Evolutionary conservation across 30 jellyfish, hydroid and myxozoan species (phyloP).

Genomic region (Turritopsis rubra): DNA sequence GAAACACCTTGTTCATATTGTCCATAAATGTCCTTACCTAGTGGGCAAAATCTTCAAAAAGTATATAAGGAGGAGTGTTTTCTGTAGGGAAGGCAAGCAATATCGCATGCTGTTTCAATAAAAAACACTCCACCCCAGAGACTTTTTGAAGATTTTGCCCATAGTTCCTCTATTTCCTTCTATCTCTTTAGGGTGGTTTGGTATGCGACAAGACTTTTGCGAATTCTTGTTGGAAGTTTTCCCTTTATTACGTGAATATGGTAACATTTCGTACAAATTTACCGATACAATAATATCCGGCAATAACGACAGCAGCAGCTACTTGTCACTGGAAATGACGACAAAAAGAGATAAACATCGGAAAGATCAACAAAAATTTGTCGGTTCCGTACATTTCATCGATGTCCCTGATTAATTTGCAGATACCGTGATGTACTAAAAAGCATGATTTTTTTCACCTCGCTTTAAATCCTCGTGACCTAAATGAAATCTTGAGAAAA

Average conservation of each 20-base stretch:
- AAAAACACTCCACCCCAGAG: no score
- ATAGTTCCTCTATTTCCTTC: no score
- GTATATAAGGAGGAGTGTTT: no score
- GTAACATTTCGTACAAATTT: conserved; percentile 78
- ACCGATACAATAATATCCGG: conserved; percentile 48
- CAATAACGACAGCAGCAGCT: conserved; percentile 4
- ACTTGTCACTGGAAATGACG: conserved; percentile 19
- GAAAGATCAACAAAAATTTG: conserved; percentile 16
- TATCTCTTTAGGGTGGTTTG: conserved; percentile 89
- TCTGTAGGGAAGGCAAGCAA: no score
- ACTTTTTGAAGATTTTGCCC: no score
- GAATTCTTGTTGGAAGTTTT: conserved; percentile 61
- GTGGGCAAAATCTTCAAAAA: no score
- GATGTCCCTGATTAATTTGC: conserved; percentile 18
- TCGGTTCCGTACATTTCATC: conserved; percentile 15
- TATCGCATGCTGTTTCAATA: no score
- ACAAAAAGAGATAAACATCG: background rate
- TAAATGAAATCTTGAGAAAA: no score
- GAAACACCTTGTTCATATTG: no score
- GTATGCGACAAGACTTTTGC: conserved; percentile 90
- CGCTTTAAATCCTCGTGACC: no score
- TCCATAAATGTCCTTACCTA: no score
- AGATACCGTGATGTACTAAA: background rate
- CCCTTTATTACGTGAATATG: conserved; percentile 87
- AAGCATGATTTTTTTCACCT: no score